These are phyloP conservation scores for Isotomurus palustris DNA, from an alignment of 2,888 invertebrate genomes.

Conservation along the genomic window DNA sequence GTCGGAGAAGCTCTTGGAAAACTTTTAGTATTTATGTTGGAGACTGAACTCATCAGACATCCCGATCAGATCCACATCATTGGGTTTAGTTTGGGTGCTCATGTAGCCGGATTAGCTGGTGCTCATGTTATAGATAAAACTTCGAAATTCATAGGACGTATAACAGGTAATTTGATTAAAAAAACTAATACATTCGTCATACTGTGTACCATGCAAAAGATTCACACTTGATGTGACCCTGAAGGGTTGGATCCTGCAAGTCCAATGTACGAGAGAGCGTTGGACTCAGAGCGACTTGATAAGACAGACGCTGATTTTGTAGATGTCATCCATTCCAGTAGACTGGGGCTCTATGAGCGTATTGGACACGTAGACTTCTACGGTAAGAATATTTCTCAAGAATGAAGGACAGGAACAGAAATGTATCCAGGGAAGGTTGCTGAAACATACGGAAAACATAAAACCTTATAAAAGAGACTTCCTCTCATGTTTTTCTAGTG, in stretches of 20 bases:
- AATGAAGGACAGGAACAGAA: no score
- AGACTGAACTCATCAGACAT: conserved; percentile 17
- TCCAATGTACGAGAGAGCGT: conserved; percentile 46
- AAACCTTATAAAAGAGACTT: not conserved
- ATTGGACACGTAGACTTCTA: conserved; percentile 49
- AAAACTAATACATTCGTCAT: no score
- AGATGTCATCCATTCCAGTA: conserved; percentile 49
- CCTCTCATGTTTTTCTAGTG: not conserved
- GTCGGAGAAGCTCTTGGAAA: conserved; percentile 25
- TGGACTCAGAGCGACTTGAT: conserved; percentile 45
- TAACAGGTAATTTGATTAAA: conserved; percentile 26
- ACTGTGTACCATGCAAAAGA: no score
- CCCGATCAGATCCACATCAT: conserved; percentile 25
- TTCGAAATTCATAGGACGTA: conserved; percentile 12
- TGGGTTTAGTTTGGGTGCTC: conserved; percentile 32
- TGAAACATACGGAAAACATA: not conserved
- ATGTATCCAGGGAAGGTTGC: not conserved
- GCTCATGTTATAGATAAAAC: conserved; percentile 7
- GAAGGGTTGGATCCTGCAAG: conserved; percentile 49
- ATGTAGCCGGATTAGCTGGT: conserved; percentile 27
- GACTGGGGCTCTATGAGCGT: conserved; percentile 47
- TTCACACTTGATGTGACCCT: no score
- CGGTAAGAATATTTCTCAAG: conserved; percentile 46
- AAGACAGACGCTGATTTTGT: conserved; percentile 49
- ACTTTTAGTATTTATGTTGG: conserved; percentile 23